A percentile compares a stretch with the other conserved stretches of the same genome.
Evolutionary conservation across 1,140 invertebrate species (phyloP).

Genomic region (Rhopalosiphum maidis): DNA sequence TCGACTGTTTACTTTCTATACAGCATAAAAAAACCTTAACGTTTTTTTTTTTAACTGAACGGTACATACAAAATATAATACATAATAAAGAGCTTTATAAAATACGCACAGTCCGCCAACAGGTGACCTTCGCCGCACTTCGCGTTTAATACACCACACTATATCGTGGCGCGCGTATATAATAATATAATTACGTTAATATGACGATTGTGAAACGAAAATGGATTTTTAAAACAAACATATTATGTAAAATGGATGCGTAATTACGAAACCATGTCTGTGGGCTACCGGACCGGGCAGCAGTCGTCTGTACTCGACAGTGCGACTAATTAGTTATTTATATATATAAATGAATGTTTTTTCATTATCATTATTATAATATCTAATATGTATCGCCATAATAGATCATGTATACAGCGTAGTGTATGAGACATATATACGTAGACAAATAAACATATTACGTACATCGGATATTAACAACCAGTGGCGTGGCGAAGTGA

Average conservation of each 20-base stretch:
- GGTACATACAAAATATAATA: background rate
- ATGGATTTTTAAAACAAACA: constrained; percentile 51
- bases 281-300: background rate
- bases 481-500: too few relatives aligned
- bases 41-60: background rate
- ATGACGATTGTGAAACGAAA: constrained; percentile 43
- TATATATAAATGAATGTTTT: background rate
- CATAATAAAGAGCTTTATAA: background rate
- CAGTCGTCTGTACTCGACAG: background rate
- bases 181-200: constrained; percentile 9
- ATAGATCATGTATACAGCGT: background rate
- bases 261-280: constrained; percentile 47
- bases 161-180: background rate
- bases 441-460: background rate
- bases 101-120: background rate
- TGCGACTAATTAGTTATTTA: constrained; percentile 37
- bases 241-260: constrained; percentile 52
- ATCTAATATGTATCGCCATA: background rate
- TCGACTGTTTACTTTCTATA: constrained; percentile 17
- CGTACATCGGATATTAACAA: background rate
- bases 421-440: background rate
- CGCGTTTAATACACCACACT: background rate
- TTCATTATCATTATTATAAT: background rate
- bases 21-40: background rate
- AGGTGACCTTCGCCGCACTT: constrained; percentile 14